Conservation (phyloP, 2,888 invertebrate genomes). For the Nudaria mundana region DNA sequence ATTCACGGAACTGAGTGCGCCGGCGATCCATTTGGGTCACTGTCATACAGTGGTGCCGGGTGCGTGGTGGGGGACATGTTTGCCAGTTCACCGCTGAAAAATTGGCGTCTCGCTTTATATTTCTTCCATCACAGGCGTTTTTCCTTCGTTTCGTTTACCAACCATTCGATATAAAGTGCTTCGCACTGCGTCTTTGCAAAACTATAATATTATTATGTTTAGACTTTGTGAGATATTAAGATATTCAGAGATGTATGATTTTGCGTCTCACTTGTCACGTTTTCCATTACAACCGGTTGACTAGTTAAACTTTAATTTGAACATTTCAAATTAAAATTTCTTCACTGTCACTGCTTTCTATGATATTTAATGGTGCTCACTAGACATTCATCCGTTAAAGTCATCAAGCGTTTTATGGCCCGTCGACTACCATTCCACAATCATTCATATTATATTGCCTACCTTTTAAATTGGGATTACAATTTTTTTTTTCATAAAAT, state of each 20-base stretch:
- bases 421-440: no score
- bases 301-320: slow-evolving; percentile 11
- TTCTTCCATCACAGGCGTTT: slow-evolving; percentile 72
- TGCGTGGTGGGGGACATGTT: slow-evolving; percentile 73
- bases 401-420: no score
- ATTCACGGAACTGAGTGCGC: slow-evolving; percentile 78
- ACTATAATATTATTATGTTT: no score
- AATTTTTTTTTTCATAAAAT: no score
- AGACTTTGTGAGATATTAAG: no score
- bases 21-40: slow-evolving; percentile 79
- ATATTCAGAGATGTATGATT: no score
- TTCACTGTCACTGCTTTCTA: slow-evolving; percentile 20
- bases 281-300: slow-evolving; percentile 18
- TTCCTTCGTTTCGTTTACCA: slow-evolving; percentile 61
- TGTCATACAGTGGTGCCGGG: slow-evolving; percentile 74
- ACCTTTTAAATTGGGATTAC: no score
- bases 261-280: no score
- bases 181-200: slow-evolving; percentile 15
- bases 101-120: slow-evolving; percentile 71
- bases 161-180: slow-evolving; percentile 43
- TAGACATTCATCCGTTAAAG: neutral
- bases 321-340: slow-evolving; percentile 10
- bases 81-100: slow-evolving; percentile 73
- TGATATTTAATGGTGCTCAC: slow-evolving; percentile 12
- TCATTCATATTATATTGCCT: no score